Evolutionary conservation across 2,797 vertebrate species (phyloP), one percentile per base, ranked within the genome.

Genomic region (Coregonus ussuriensis): DNA sequence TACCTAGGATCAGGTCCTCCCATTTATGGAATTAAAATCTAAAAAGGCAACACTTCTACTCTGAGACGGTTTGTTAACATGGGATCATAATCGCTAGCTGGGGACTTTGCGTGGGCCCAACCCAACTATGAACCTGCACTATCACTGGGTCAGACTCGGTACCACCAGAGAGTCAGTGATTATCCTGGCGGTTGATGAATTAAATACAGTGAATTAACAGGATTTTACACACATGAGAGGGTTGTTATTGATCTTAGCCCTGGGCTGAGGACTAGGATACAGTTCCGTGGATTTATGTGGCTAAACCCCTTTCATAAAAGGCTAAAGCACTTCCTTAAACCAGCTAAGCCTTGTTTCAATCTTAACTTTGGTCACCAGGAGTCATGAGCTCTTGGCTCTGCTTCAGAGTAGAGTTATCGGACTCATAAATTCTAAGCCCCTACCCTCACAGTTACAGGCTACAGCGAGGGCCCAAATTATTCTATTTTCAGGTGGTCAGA

Each of bases 221-320:
- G 66, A 76, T 76, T 75, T 69, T 70, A 16, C n/a, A 21, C 33
- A 76, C 67, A 75, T 74, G 2, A 51, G 9, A 72, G 6, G 29
- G 67, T 35, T 69, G 65, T 33, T 51, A 59, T 67, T 16, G 4
- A 13, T 35, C 73, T 74, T 35, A 63, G 41, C 74, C 15, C 41
- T 29, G 29, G 1, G 25, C 9, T 29, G 25, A 33, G 29, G 29
- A 66, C 63, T 31, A 66, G 14, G 25, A 31, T 21, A 59, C 41
- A 47, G 41, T 47, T 13, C 2, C 2, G 53, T 56, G 62, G 25
- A 33, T 21, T 15, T 66, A 29, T 66, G 66, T 37, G 31, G 33
- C 33, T 35, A 67, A 35, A 4, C 29, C 13, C 66, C 15, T 63
- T 63, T 63, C 21, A 13, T 63, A 13, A 63, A 4, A 63, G 21